Base-by-base conservation (phyloP, 2,888 invertebrate species). In the Nomada goodeniana region DNA sequence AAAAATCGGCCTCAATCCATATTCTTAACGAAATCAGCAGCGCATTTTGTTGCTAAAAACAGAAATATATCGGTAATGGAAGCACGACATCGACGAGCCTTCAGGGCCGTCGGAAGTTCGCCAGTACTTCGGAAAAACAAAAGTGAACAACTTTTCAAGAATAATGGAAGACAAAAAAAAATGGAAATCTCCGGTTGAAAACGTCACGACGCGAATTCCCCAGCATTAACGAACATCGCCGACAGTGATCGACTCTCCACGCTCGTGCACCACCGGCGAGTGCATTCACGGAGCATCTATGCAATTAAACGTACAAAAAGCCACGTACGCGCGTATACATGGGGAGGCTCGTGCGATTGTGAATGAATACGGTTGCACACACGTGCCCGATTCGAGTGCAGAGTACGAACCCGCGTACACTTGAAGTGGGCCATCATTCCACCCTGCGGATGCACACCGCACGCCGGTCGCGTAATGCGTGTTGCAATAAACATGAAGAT, bases 201-300 rank as follows among this genome's bases (percentile, higher is more conserved):
- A 13, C 36, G 42, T 36, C 10, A 26, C 26, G 26, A 4, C 9
- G 23, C 36, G 53, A 57, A 15, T 55, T 76, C 18, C 36, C 20
- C 44, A 20, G 18, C 44, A 52, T 23, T 10, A n/a, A 44, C 60
- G 60, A 60, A 63, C 60, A 47, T 52, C 44, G 23, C 18, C 18
- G 7, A 44, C 65, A 76, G 65, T 47, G 74, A 64, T 61, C 73
- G 67, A 15, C 13, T 26, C 50, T 73, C 60, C 7, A 5, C 42
- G 69, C 23, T 26, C 36, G 52, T 42, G 76, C 29, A 53, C 59
- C 80, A 59, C 53, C 53, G 26, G 52, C 72, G 52, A 60, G 55
- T 67, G 63, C 79, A 78, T 78, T 78, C 75, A 69, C 78, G 61
- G 72, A 78, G 61, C 86, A 86, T 86, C 84, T 86, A 86, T 80